Base-by-base conservation (phyloP, 1,140 invertebrate genomes). In the Bombyx mandarina region DNA sequence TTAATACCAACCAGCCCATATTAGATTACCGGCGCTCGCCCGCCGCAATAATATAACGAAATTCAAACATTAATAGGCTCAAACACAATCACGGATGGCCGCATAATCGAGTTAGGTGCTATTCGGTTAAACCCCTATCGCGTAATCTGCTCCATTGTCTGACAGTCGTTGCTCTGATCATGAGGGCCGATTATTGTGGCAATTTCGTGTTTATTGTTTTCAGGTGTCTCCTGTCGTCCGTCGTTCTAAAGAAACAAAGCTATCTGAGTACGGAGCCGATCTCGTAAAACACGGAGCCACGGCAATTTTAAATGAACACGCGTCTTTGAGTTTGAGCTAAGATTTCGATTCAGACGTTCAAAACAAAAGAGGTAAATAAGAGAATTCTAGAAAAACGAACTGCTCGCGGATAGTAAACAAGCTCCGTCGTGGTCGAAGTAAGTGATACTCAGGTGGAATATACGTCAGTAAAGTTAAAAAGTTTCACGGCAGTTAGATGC, bases 21-120 rank as follows among this genome's bases (percentile, higher is more conserved):
- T 83, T 76, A 79, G 79, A 82, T 85, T 83, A 85, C 70, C 56
- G 65, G 63, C 73, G 70, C 71, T 68, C 69, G 66, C 61, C 67
- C 63, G 68, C 77, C 74, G 77, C 78, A 82, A 79, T 84, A 82
- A 82, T 82, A 82, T 82, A 86, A 84, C 79, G 81, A 81, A 84
- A 82, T 82, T 84, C 81, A 84, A 86, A 82, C 77, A 86, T 83
- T 82, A 85, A 86, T 86, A 82, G 76, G 75, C 74, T 78, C 67
- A 81, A 86, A 84, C 73, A 82, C 81, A 84, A 84, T 86, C 82
- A 83, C 79, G 79, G 79, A 83, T 86, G 80, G 78, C 73, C 75
- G 77, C 73, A 79, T 83, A 86, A 86, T 84, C 79, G 75, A 86
- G 82, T 83, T 83, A 86, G 79, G 71, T 80, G 77, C 77, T 80